These are phyloP conservation scores for Oncorhynchus gorbuscha DNA, from an alignment of 2,113 vertebrate genomes.

Conservation along the genomic window DNA sequence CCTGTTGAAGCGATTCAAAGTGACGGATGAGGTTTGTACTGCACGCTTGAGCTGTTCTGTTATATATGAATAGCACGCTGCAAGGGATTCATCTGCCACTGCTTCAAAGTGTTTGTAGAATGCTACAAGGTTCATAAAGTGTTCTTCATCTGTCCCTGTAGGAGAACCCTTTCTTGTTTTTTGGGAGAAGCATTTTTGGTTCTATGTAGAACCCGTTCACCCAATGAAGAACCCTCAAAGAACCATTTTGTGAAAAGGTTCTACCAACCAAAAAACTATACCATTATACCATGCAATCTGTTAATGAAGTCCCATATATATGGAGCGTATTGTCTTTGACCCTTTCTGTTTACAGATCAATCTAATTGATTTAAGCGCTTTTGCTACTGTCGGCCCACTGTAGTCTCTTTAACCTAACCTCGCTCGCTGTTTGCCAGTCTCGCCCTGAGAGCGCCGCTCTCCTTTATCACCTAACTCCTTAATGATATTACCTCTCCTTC, in stretches of 20 bases:
- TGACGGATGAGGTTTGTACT: slow-evolving; percentile 60
- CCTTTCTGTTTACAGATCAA: background rate
- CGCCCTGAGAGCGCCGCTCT: background rate
- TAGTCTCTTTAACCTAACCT: background rate
- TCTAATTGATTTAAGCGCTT: background rate
- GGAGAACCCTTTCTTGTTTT: too few relatives aligned
- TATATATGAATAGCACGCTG: background rate
- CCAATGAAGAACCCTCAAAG: too few relatives aligned
- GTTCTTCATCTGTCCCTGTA: too few relatives aligned
- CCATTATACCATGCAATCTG: too few relatives aligned
- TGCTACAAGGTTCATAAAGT: too few relatives aligned
- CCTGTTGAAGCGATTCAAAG: slow-evolving; percentile 67
- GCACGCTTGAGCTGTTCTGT: background rate
- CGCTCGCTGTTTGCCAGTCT: background rate
- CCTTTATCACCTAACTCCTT: background rate
- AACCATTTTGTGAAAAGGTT: too few relatives aligned
- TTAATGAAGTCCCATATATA: too few relatives aligned
- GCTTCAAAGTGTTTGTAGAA: background rate
- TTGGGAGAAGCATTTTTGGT: too few relatives aligned
- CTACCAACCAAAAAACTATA: too few relatives aligned
- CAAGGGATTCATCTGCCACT: background rate
- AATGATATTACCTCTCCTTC: background rate
- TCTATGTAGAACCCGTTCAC: too few relatives aligned
- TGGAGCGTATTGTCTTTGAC: background rate
- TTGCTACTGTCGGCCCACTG: background rate